A percentile compares a stretch with the other conserved stretches of the same genome.
phyloP scores from a whole-genome alignment of 2,797 vertebrate genomes.

The Pteronotus mesoamericanus region DNA sequence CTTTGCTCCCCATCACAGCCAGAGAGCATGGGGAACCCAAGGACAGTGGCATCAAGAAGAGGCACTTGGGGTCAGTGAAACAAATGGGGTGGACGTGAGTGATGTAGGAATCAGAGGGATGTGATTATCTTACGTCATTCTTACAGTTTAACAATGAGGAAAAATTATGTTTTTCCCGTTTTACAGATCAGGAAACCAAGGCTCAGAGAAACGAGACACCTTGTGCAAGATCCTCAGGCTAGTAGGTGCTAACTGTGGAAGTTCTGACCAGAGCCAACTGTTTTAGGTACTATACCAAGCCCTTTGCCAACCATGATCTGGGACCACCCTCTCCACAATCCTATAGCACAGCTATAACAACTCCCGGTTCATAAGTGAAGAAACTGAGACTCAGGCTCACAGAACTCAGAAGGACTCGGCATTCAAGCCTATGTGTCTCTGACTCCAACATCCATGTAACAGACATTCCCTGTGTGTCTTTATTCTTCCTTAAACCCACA shows the following conservation, averaged over 20 bases:
- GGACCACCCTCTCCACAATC: neutral
- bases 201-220: neutral
- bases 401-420: neutral
- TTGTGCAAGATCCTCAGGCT: neutral
- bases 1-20: neutral
- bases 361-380: neutral
- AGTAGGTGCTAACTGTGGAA: accelerated
- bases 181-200: neutral
- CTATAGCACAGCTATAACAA: neutral
- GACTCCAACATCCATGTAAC: neutral
- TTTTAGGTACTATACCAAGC: neutral
- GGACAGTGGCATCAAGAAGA: neutral
- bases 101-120: neutral
- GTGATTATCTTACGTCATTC: neutral
- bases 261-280: neutral
- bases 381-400: neutral
- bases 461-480: neutral
- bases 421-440: neutral
- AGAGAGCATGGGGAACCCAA: neutral
- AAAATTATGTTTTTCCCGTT: neutral
- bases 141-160: neutral
- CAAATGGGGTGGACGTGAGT: neutral
- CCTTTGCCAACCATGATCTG: too few species aligned
- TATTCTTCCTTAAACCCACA: neutral
- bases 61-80: neutral